Evolutionary conservation across 2,888 invertebrate genomes (phyloP).

Genomic region (Caenorhabditis sinica): DNA sequence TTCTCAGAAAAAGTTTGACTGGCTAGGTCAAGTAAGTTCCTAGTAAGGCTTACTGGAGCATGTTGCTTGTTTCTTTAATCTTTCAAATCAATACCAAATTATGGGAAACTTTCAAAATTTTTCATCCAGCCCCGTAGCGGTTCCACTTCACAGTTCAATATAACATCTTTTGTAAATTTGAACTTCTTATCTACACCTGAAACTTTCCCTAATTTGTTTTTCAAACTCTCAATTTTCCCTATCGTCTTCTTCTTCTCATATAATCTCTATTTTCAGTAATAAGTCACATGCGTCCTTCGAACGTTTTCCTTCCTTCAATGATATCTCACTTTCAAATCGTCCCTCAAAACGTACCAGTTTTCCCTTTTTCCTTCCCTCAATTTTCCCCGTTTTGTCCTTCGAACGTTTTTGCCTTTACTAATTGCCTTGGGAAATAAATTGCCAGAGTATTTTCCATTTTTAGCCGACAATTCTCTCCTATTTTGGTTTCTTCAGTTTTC

Average conservation of each 20-base stretch:
- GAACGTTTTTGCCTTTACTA: constrained; percentile 50
- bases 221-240: neutral
- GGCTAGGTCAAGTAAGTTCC: no score
- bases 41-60: no score
- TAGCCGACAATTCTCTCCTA: neutral
- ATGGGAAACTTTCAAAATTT: neutral
- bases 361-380: constrained; percentile 9
- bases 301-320: constrained; percentile 29
- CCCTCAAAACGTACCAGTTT: constrained; percentile 56
- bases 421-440: constrained; percentile 53
- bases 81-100: no score
- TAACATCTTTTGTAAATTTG: no score
- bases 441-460: constrained; percentile 21
- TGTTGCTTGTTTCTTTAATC: no score
- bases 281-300: constrained; percentile 39
- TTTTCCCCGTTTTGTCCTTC: constrained; percentile 46
- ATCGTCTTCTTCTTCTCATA: no score
- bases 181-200: neutral
- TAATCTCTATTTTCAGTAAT: constrained; percentile 31
- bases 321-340: constrained; percentile 42
- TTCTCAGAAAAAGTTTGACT: no score
- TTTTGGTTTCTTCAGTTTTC: neutral
- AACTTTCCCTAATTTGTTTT: constrained; percentile 8
- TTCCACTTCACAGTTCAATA: neutral
- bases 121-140: no score